A percentile compares a stretch with the other conserved stretches of the same genome.
phyloP scores from a whole-genome alignment of 2,888 invertebrate genomes.

The Cephus pulcher region DNA sequence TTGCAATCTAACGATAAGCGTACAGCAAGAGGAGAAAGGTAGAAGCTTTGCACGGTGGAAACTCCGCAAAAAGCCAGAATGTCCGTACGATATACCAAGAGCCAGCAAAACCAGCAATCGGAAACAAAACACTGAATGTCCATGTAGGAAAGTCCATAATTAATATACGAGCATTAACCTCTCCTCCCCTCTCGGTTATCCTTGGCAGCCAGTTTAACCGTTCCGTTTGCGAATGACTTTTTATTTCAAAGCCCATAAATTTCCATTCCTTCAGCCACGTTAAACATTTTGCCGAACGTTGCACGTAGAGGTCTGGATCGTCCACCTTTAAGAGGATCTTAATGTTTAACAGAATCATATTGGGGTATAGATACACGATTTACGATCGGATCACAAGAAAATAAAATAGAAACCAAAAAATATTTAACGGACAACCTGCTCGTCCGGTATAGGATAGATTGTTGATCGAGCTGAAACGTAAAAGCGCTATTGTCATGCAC shows the following conservation, averaged over 20 bases:
- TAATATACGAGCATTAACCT: slow-evolving; percentile 13
- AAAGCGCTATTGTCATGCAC: slow-evolving; percentile 9
- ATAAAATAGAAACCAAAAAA: neutral
- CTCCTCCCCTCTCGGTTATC: neutral
- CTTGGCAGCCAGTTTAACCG: neutral
- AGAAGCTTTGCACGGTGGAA: neutral
- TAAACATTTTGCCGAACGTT: slow-evolving; percentile 17
- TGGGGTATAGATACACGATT: neutral
- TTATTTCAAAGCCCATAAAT: slow-evolving; percentile 14
- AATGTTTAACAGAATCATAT: neutral
- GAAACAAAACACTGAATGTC: slow-evolving; percentile 17
- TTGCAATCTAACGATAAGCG: neutral
- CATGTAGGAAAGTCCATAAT: slow-evolving; percentile 14
- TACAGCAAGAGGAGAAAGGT: neutral
- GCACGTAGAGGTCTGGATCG: neutral
- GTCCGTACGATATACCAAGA: neutral
- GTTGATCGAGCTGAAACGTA: slow-evolving; percentile 1
- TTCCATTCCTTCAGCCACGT: slow-evolving; percentile 12
- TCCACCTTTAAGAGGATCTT: neutral
- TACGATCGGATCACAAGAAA: neutral
- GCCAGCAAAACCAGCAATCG: slow-evolving; percentile 6
- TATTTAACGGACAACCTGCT: neutral
- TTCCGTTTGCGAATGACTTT: neutral
- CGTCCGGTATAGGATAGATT: neutral
- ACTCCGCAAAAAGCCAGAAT: neutral